phyloP scores from a whole-genome alignment of 2,888 invertebrate species.

The Eugnorisma glareosa region DNA sequence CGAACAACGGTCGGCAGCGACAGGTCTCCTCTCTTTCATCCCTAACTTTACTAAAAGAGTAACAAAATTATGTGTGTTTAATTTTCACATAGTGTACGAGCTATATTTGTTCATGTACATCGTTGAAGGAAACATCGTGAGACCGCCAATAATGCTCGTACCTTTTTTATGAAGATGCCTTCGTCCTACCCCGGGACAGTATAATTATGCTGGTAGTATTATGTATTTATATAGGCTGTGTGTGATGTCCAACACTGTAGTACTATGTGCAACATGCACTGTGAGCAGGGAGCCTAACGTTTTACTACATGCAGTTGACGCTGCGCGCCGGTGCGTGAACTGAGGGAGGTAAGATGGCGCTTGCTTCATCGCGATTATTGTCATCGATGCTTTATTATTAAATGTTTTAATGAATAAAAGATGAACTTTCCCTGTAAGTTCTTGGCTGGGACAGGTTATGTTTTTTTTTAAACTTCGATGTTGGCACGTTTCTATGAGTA shows the following conservation, averaged over 20 bases:
- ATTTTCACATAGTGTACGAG: not conserved
- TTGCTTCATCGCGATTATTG: not conserved
- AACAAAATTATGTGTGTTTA: not conserved
- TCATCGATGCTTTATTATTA: not conserved
- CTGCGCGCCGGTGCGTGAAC: conserved; percentile 59
- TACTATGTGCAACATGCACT: conserved; percentile 8
- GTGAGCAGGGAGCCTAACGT: conserved; percentile 43
- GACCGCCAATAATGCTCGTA: not conserved
- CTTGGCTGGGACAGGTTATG: not conserved
- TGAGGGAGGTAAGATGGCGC: conserved; percentile 39
- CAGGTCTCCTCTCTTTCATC: no score
- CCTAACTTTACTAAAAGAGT: not conserved
- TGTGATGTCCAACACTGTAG: conserved; percentile 1
- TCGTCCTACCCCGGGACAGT: not conserved
- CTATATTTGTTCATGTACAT: no score
- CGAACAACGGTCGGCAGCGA: no score
- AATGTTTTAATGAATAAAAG: not conserved
- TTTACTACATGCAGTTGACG: conserved; percentile 47
- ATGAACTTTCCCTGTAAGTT: not conserved
- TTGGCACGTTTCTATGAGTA: not conserved
- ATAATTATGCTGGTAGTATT: not conserved
- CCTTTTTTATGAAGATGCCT: not conserved
- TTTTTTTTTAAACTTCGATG: not conserved
- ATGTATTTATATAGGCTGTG: not conserved
- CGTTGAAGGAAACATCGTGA: not conserved